These are phyloP conservation scores for Telmatochromis bifrenatus DNA, from an alignment of 2,113 vertebrate genomes.

Conservation along the genomic window DNA sequence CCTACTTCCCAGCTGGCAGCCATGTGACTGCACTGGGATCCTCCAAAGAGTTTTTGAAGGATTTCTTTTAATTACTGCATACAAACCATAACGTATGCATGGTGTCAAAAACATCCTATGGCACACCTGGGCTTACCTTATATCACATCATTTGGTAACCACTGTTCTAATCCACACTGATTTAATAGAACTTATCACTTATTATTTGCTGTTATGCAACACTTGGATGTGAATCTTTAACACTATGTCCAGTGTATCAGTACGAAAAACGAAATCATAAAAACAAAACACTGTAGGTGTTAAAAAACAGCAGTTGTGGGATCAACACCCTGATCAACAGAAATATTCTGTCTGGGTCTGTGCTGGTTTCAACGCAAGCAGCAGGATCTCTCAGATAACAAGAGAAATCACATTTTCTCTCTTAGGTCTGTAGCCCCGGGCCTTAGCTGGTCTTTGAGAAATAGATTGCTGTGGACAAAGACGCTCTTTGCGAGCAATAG, in stretches of 20 bases:
- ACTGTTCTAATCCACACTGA: background rate
- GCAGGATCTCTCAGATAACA: background rate
- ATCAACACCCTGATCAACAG: background rate
- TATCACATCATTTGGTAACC: background rate
- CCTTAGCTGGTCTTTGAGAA: constrained; percentile 20
- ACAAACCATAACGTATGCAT: background rate
- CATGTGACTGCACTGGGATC: background rate
- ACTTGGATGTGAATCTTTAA: background rate
- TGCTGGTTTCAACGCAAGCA: constrained; percentile 5
- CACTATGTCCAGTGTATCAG: background rate
- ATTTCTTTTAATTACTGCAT: background rate
- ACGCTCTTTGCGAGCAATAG: constrained; percentile 2
- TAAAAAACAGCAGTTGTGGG: background rate
- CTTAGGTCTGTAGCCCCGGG: background rate
- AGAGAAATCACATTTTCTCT: constrained; percentile 4
- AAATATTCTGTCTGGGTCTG: background rate
- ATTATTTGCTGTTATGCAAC: background rate
- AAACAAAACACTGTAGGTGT: background rate
- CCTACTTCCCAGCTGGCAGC: background rate
- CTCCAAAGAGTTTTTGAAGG: background rate
- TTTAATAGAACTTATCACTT: background rate
- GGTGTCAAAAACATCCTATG: background rate
- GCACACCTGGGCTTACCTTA: background rate
- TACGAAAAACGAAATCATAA: background rate
- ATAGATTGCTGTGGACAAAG: constrained; percentile 22